phyloP scores from a whole-genome alignment of 2,113 vertebrate genomes.

The Stomatorhinus ivindoensis region DNA sequence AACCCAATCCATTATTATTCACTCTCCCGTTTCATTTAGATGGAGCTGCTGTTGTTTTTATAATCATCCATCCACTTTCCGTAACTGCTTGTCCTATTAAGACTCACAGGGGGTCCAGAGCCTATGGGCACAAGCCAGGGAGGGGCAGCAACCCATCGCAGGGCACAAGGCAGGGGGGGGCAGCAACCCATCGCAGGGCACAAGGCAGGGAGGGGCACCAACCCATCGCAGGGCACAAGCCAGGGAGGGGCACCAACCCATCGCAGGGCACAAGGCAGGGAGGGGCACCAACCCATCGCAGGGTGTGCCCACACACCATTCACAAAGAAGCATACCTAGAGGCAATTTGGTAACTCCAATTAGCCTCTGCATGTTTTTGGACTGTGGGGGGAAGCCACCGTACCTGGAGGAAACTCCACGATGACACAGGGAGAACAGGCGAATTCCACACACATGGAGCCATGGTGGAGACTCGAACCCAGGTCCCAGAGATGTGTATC shows the following conservation, averaged over 20 bases:
- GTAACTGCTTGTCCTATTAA: background rate
- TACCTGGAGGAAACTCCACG: background rate
- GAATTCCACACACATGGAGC: background rate
- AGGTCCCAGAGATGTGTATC: background rate
- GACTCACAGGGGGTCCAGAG: background rate
- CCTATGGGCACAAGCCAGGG: background rate
- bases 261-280: background rate
- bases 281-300: background rate
- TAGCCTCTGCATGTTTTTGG: background rate
- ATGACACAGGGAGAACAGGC: background rate
- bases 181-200: background rate
- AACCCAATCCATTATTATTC: background rate
- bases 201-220: background rate
- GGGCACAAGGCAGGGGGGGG: background rate
- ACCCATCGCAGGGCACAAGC: background rate
- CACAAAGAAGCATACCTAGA: background rate
- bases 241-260: no score
- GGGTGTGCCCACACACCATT: background rate
- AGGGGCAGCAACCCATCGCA: background rate
- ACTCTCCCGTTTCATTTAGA: background rate
- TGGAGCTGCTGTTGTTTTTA: background rate
- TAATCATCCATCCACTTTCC: background rate
- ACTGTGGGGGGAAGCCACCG: background rate
- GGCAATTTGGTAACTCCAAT: background rate
- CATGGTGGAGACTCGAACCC: background rate